phyloP scores from a whole-genome alignment of 2,113 vertebrate genomes.

The Cygnus atratus region DNA sequence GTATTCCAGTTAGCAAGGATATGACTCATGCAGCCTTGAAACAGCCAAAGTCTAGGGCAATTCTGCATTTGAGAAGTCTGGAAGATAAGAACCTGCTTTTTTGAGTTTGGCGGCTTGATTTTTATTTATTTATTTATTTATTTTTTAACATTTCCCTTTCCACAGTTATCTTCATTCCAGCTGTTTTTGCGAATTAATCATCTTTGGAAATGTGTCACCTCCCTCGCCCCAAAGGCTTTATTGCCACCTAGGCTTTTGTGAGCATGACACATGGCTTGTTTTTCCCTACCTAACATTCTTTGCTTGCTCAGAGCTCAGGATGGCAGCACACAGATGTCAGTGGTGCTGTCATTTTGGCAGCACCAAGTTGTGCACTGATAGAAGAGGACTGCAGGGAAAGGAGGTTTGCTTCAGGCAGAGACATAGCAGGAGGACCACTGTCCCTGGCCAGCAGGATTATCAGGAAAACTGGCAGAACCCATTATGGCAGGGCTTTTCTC shows the following conservation, averaged over 20 bases:
- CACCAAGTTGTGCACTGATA: too few relatives aligned
- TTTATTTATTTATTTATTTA: not conserved
- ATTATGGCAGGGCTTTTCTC: not conserved
- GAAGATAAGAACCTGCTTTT: not conserved
- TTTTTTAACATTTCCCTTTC: not conserved
- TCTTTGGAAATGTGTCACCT: not conserved
- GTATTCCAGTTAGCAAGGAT: constrained; percentile 68
- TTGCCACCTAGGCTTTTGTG: not conserved
- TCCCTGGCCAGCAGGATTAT: not conserved
- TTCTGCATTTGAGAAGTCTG: constrained; percentile 11
- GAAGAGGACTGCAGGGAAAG: not conserved
- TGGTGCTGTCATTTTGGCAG: too few relatives aligned
- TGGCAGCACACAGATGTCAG: not conserved
- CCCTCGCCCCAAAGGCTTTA: not conserved
- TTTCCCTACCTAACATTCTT: not conserved
- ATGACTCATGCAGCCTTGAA: constrained; percentile 62
- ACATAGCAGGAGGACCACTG: not conserved
- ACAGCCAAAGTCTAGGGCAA: not conserved
- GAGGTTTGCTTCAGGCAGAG: not conserved
- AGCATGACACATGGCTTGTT: fast-evolving
- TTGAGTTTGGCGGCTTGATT: not conserved
- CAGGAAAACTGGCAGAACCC: not conserved
- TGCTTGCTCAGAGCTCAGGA: fast-evolving
- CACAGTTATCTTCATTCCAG: not conserved
- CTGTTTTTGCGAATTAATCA: not conserved